Evolutionary conservation across 1,140 invertebrate species (phyloP).

Genomic region (Eurosta solidaginis): DNA sequence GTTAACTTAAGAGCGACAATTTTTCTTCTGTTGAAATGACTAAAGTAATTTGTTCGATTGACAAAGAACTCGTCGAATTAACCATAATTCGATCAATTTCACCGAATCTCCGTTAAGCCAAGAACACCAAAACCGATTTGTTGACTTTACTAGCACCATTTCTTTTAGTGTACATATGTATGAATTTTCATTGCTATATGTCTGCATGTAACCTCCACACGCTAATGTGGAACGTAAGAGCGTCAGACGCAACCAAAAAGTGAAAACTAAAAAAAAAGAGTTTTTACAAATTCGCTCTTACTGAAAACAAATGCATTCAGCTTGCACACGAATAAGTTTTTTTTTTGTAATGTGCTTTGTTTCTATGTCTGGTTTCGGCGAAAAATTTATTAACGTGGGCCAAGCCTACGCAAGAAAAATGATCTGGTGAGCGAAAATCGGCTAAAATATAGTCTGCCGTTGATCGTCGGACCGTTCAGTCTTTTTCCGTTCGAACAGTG

Average conservation of each 20-base stretch:
- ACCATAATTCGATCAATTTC: no score
- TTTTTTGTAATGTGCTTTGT: neutral
- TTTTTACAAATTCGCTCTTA: neutral
- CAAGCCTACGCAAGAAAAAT: conserved; percentile 42
- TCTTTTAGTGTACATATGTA: no score
- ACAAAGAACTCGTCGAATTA: no score
- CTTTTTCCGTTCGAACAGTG: conserved; percentile 57
- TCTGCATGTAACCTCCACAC: neutral
- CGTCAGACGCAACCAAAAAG: neutral
- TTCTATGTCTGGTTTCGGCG: neutral
- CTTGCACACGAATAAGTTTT: neutral
- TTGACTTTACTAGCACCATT: no score
- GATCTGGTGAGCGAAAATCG: conserved; percentile 46
- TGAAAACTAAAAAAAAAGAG: no score
- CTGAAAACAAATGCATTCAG: neutral
- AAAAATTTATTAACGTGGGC: neutral
- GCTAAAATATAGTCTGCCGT: conserved; percentile 60
- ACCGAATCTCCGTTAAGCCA: no score
- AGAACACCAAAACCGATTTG: no score
- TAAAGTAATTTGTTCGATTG: no score
- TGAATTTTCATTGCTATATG: no score
- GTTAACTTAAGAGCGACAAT: no score
- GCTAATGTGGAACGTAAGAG: conserved; percentile 6
- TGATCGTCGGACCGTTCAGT: conserved; percentile 61
- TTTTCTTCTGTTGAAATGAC: no score